A percentile compares a stretch with the other conserved stretches of the same genome.
These are phyloP conservation scores for Brachypterus glaber DNA, from an alignment of 2,888 invertebrate genomes.

Conservation along the genomic window DNA sequence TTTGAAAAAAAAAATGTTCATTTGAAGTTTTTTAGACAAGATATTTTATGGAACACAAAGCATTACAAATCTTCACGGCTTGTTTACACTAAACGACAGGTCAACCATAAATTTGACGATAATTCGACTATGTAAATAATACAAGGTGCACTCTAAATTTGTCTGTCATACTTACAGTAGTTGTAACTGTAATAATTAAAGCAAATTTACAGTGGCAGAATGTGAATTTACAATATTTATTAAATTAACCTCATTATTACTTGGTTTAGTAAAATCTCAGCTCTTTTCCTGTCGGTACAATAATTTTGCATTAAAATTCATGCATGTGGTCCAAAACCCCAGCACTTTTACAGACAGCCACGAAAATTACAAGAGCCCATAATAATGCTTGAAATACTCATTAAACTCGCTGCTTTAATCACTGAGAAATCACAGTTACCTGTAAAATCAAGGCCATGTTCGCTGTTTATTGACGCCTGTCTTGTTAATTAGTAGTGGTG, in stretches of 20 bases:
- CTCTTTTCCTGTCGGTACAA: too few species aligned
- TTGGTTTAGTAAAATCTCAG: background rate
- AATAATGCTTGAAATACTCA: background rate
- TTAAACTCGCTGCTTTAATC: background rate
- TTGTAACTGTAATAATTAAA: background rate
- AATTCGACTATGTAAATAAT: too few species aligned
- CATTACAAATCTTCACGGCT: too few species aligned
- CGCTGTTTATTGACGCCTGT: background rate
- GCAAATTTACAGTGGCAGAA: background rate
- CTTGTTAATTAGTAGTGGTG: background rate
- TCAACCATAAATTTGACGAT: too few species aligned
- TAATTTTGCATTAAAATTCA: background rate
- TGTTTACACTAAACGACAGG: too few species aligned
- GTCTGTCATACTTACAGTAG: background rate
- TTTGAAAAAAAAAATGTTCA: too few species aligned
- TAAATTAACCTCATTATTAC: background rate
- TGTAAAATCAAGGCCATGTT: background rate
- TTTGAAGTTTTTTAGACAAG: too few species aligned
- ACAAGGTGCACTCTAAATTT: too few species aligned
- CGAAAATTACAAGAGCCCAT: background rate
- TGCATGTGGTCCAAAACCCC: background rate
- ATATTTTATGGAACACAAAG: too few species aligned
- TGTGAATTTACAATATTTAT: background rate
- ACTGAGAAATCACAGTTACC: background rate
- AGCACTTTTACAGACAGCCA: background rate